These are phyloP conservation scores for Rousettus leschenaultii DNA, from an alignment of 2,113 vertebrate genomes.

Conservation along the genomic window DNA sequence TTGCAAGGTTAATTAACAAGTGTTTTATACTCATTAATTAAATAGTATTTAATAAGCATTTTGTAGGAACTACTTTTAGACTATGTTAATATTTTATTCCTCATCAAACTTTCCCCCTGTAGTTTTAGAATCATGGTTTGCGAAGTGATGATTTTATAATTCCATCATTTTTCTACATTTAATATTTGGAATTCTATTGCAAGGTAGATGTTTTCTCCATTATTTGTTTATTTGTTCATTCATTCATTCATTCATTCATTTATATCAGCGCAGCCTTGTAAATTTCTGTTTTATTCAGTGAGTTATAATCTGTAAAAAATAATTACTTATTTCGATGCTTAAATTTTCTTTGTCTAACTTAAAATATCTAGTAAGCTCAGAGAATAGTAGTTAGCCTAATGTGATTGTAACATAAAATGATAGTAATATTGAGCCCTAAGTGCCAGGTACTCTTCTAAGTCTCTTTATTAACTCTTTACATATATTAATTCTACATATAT, in stretches of 20 bases:
- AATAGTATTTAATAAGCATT: slow-evolving; percentile 21
- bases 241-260: not conserved
- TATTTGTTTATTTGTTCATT: not conserved
- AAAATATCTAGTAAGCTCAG: not conserved
- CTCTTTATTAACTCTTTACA: not conserved
- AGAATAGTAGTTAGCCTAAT: not conserved
- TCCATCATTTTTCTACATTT: not conserved
- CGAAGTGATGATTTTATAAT: not conserved
- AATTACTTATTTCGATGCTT: not conserved
- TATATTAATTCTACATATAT: not conserved
- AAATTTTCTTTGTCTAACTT: not conserved
- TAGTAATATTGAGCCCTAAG: not conserved
- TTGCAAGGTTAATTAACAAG: slow-evolving; percentile 35
- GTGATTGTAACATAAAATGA: not conserved
- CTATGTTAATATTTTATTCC: not conserved
- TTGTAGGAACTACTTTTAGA: not conserved
- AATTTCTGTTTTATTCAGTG: not conserved
- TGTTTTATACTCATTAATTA: slow-evolving; percentile 37
- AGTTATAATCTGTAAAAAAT: not conserved
- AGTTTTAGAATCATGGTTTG: not conserved
- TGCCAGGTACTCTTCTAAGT: not conserved
- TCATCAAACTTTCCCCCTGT: not conserved
- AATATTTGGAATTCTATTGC: not conserved
- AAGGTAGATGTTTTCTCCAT: not conserved
- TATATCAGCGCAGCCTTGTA: not conserved